A percentile compares a stretch with the other conserved stretches of the same genome.
These are phyloP conservation scores for Andrena trimmerana DNA, from an alignment of 2,888 invertebrate species.

Conservation along the genomic window DNA sequence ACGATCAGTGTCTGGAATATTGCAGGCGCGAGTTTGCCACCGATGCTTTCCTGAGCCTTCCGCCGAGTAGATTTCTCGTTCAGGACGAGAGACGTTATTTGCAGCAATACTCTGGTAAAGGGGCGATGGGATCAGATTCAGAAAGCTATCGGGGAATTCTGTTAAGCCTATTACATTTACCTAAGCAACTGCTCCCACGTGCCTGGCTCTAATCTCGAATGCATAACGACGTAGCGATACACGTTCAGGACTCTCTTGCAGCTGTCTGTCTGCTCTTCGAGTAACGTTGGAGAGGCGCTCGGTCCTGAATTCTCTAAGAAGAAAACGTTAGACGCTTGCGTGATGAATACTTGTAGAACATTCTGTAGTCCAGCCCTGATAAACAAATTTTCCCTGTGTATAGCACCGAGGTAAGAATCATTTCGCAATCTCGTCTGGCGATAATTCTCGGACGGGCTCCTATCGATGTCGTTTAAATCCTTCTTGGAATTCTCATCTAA, in stretches of 20 bases:
- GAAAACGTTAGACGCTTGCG: slow-evolving; percentile 98
- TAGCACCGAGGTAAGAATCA: slow-evolving; percentile 94
- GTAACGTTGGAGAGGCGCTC: slow-evolving; percentile 87
- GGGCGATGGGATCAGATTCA: neutral
- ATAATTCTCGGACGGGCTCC: slow-evolving; percentile 81
- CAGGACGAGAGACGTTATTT: slow-evolving; percentile 96
- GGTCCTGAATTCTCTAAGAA: slow-evolving; percentile 88
- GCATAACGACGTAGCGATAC: slow-evolving; percentile 98
- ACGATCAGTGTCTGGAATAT: slow-evolving; percentile 97
- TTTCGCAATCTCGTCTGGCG: slow-evolving; percentile 88
- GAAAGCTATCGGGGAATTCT: no score
- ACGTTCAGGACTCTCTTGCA: slow-evolving; percentile 98
- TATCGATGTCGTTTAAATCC: slow-evolving; percentile 77
- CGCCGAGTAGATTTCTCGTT: slow-evolving; percentile 92
- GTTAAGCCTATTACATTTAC: slow-evolving; percentile 63
- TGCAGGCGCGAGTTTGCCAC: slow-evolving; percentile 93
- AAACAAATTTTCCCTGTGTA: slow-evolving; percentile 91
- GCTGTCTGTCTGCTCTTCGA: slow-evolving; percentile 97
- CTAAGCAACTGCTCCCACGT: slow-evolving; percentile 91
- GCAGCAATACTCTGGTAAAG: slow-evolving; percentile 89
- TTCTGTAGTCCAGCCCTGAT: slow-evolving; percentile 95
- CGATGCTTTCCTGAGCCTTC: slow-evolving; percentile 89
- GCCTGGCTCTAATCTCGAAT: slow-evolving; percentile 95
- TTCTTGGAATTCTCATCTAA: slow-evolving; percentile 79
- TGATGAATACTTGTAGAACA: slow-evolving; percentile 95